A percentile compares a stretch with the other conserved stretches of the same genome.
Evolutionary conservation across 2,888 invertebrate species (phyloP).

Genomic region (Pyrrhosoma nymphula): DNA sequence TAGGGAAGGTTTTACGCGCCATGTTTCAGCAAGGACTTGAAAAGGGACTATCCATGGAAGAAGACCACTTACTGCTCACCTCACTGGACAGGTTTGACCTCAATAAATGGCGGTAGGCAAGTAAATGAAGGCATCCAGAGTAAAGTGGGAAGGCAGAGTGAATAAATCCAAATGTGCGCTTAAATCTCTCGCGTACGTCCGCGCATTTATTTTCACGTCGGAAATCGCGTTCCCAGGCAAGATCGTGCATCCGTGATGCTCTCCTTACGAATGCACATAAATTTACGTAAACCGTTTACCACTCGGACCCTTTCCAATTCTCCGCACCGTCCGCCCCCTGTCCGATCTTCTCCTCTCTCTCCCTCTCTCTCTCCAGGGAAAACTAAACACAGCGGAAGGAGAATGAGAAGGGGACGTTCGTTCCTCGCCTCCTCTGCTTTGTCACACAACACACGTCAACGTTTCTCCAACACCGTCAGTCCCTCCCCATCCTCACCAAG

Average conservation of each 20-base stretch:
- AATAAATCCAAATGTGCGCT: background rate
- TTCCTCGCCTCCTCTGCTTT: background rate
- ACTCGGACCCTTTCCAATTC: background rate
- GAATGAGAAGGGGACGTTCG: too few species aligned
- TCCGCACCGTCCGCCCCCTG: background rate
- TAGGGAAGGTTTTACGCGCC: too few species aligned
- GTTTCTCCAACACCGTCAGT: background rate
- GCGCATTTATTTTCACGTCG: background rate
- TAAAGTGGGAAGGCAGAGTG: background rate
- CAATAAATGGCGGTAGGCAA: background rate
- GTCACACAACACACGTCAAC: conserved; percentile 40
- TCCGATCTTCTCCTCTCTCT: background rate
- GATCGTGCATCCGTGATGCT: background rate
- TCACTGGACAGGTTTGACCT: background rate
- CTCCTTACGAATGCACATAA: background rate
- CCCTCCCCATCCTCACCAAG: background rate
- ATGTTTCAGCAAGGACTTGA: too few species aligned
- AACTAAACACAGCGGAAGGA: background rate
- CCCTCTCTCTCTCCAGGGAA: conserved; percentile 17
- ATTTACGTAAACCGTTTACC: background rate
- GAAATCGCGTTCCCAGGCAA: background rate
- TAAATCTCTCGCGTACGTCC: background rate
- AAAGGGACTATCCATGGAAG: too few species aligned
- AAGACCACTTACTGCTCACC: too few species aligned
- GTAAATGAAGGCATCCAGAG: background rate